A percentile compares a stretch with the other conserved stretches of the same genome.
These are phyloP conservation scores for Melanostoma mellinum DNA, from an alignment of 2,888 invertebrate species.

Conservation along the genomic window DNA sequence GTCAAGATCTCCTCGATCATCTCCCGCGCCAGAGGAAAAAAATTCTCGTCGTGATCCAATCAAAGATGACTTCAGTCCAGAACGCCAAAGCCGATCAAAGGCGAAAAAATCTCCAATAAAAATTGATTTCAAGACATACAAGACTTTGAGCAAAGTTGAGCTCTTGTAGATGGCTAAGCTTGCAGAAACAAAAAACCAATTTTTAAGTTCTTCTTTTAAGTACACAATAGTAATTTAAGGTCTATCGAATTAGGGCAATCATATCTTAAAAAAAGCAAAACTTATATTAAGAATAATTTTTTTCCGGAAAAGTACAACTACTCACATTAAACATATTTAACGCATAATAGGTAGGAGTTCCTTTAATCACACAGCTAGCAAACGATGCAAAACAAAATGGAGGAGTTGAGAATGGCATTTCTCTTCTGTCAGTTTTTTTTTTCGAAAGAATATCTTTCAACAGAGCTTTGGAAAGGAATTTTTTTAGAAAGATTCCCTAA, in stretches of 20 bases:
- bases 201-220: constrained; percentile 20
- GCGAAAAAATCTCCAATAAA: constrained; percentile 49
- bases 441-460: too few species aligned
- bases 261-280: constrained; percentile 50
- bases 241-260: constrained; percentile 51
- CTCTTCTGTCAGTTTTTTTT: not conserved
- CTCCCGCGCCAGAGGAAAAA: constrained; percentile 41
- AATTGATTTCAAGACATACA: constrained; percentile 55
- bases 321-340: constrained; percentile 31
- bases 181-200: not conserved
- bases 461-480: too few species aligned
- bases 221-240: constrained; percentile 25
- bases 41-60: constrained; percentile 28
- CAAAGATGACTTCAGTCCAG: constrained; percentile 62
- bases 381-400: not conserved
- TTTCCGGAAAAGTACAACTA: constrained; percentile 67
- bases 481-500: too few species aligned
- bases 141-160: constrained; percentile 63
- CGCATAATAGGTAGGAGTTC: constrained; percentile 40
- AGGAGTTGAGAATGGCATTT: not conserved
- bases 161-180: constrained; percentile 46
- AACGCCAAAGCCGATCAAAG: constrained; percentile 64
- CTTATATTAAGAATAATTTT: constrained; percentile 42
- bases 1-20: constrained; percentile 47
- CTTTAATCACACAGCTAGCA: not conserved